Base-by-base conservation (phyloP, 2,888 invertebrate genomes). In the Petrolisthes manimaculis region DNA sequence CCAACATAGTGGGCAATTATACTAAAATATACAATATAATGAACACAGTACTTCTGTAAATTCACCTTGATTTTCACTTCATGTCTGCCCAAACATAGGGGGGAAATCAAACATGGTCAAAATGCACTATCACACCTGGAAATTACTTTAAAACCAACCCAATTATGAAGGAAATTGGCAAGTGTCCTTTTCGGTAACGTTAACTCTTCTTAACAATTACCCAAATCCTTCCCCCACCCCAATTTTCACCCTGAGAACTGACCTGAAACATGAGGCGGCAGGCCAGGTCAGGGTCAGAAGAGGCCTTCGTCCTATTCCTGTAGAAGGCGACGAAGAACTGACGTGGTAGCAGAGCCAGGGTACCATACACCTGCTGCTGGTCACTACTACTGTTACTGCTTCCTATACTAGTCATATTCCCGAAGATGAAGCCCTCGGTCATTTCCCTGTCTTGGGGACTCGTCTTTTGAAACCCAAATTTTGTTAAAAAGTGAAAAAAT, bases 391-490 rank as follows among this genome's bases (percentile, higher is more conserved):
- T n/a, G 8, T n/a, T 4, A 91, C 97, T 95, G 21, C 90, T 89
- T 12, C 24, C 54, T 5, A 18, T 2, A 91, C 97, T 95, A 54
- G 98, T 97, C 80, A 99, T 95, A 93, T 99, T 99, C 18, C 99
- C 99, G 93, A 97, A 99, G 92, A 99, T 97, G 93, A 97, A 99
- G 81, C 99, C 99, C 93, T 96, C 96, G 91, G 98, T 97, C 92
- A 97, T 96, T 92, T 95, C 96, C 92, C 96, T 95, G 92, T 96
- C 95, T 93, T 97, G 96, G 77, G 96, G 95, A 93, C 97, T 97
- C 18, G 98, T 98, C 93, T 98, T 98, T 94, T 99, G 98, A 93
- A 99, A 97, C 88, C 98, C 99, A 93, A 98, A 99, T 93, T 98
- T 98, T 51, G 97, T 95, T 84, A 99, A 94, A 93, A 99, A 98